Percentiles rank a stretch among this genome's conserved stretches.
Conservation (phyloP, 2,113 vertebrate species). For the Lota lota region DNA sequence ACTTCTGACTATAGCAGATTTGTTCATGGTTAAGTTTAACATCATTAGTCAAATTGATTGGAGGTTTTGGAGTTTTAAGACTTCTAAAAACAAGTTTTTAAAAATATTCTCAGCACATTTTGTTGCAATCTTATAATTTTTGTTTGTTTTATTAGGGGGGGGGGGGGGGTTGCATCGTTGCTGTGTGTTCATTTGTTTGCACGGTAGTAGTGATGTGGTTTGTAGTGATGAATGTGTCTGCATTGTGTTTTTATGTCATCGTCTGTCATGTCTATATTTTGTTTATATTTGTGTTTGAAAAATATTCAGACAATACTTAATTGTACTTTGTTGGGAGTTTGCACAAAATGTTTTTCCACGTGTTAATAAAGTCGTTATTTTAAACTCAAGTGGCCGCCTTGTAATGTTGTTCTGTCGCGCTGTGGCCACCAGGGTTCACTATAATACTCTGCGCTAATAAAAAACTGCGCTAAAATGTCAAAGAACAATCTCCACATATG, state of each 20-base stretch:
- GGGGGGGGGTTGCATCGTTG: neutral
- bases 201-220: too few relatives aligned
- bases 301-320: neutral
- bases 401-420: neutral
- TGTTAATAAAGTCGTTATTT: neutral
- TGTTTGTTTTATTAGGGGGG: neutral
- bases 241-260: neutral
- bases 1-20: too few relatives aligned
- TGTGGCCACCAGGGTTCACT: conserved; percentile 42
- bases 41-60: too few relatives aligned
- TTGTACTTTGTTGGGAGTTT: neutral
- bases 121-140: neutral
- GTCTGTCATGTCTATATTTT: neutral
- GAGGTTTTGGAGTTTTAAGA: neutral
- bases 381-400: too few relatives aligned
- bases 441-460: neutral
- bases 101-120: neutral
- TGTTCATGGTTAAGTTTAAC: too few relatives aligned
- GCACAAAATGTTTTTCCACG: conserved; percentile 1
- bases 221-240: neutral
- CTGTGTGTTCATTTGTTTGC: neutral
- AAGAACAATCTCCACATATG: neutral
- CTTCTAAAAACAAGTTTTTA: neutral
- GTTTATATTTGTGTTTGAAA: neutral
- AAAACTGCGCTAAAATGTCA: neutral